Percentiles rank a stretch among this genome's conserved stretches.
Conservation (phyloP, 1,140 invertebrate species). For the Drosophila nigromelanica region DNA sequence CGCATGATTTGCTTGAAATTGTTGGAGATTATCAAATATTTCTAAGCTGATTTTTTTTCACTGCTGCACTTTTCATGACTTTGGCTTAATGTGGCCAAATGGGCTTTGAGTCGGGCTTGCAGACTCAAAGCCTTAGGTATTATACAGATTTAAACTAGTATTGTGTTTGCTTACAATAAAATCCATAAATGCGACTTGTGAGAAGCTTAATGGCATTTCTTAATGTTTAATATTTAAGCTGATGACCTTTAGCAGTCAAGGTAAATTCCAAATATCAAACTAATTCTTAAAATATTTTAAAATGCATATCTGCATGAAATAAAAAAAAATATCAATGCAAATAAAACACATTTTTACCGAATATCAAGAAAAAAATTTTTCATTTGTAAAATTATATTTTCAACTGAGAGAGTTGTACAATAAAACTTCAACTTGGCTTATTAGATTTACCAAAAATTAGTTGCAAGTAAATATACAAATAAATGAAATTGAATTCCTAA, state of each 20-base stretch:
- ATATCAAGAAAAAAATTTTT: no score
- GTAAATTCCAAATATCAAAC: background rate
- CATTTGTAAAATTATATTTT: no score
- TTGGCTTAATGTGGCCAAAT: conserved; percentile 10
- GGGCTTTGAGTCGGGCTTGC: background rate
- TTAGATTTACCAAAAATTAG: no score
- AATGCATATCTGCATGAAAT: background rate
- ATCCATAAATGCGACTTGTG: conserved; percentile 1
- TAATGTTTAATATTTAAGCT: background rate
- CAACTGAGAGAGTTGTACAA: no score
- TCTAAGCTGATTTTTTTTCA: conserved; percentile 9
- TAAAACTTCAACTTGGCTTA: no score
- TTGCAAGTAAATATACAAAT: no score
- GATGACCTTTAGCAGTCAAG: conserved; percentile 1
- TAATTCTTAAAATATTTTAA: background rate
- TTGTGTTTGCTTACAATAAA: background rate
- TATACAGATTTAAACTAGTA: background rate
- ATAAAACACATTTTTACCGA: no score
- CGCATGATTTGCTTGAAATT: conserved; percentile 40
- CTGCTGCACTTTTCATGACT: conserved; percentile 20
- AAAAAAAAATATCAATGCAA: background rate
- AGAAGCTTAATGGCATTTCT: background rate
- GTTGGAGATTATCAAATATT: conserved; percentile 31
- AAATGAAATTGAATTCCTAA: no score
- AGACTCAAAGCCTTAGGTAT: no score